Evolutionary conservation across 2,113 vertebrate species (phyloP), one percentile per base, ranked within the genome.

Genomic region (Synchiropus splendidus): DNA sequence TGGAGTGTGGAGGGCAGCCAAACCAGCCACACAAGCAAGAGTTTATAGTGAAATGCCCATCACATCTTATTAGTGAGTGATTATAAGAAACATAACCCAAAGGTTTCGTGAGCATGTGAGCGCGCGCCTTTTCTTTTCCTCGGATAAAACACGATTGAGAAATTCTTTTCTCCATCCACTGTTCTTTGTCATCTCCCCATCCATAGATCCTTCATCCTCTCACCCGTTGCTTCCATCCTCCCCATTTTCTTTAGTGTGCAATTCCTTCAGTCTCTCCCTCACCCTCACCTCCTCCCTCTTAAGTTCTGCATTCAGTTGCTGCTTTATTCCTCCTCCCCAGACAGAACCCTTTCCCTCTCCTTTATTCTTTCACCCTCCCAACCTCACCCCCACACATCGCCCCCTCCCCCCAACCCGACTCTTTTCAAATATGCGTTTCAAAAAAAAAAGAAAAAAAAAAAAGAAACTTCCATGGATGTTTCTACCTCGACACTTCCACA

Each of bases 401-500:
- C 41, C 16, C 36, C 54, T 10, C 42, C 17, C 39, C 36, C 45
- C 21, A 4, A 42, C n/a, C n/a, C 10, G 1, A 35, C 60, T 42
- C 48, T 58, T 67, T 71, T 1, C 48, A 45, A 73, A 75, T 72
- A 71, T 60, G 59, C 48, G 48, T 71, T 67, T 67, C 44, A 44
- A 67, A 62, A 46, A 49, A 51, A 54, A 45, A 41, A 56, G 58
- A 53, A 54, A 12, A 56, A 60, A 56, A 72, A 57, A 61, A 48
- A 43, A 56, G 64, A 66, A 72, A 58, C 67, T 64, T 77, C 76
- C 73, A 78, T 70, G 55, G 75, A 79, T 81, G 77, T 67, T 80
- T 85, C 84, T 87, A 87, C 81, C 84, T 87, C 83, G 83, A 86
- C 83, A 87, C 85, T 81, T 85, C 82, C 78, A 87, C 84, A 79